Evolutionary conservation across 2,888 invertebrate genomes (phyloP), one percentile per base, ranked within the genome.

Genomic region (Panopea generosa): DNA sequence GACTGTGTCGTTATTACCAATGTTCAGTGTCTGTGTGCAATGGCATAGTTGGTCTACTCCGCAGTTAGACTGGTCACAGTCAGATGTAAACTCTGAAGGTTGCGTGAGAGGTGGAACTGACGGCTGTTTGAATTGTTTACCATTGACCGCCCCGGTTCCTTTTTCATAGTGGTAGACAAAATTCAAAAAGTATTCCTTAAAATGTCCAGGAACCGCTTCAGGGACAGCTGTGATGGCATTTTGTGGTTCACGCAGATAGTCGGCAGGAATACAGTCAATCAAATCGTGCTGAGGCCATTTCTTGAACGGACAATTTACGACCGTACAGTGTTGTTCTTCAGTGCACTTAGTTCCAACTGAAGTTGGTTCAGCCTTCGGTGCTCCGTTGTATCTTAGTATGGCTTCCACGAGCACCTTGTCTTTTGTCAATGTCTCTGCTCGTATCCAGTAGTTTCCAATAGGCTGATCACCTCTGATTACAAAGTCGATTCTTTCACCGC

Each of bases 401-500:
- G 86, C 87, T 29, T 78, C 68, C 9, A 57, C 81, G 11, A 47
- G 59, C 49, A 78, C 62, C 6, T 77, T 67, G 16, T 47, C 70
- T 3, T 29, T 33, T 45, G 82, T 76, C 40, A 88, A 50, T 4
- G 85, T 86, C 57, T 84, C 67, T 6, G 82, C 84, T 4, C 89
- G 59, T 3, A 91, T 80, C 90, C 89, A 90, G 65, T 89, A 90
- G 52, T 86, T 86, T 1, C 59, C 83, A 0, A 75, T 61, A 1
- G 56, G 18, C 43, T 85, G 65, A 53, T 83, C 77, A 4, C 89
- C 83, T 6, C 26, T 57, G 0, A 91, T 47, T 6, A 85, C 70
- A 52, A 91, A 84, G 68, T 90, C 90, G 52, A 78, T 80, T 20
- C 86, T 75, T 68, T 90, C 89, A 0, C 90, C 90, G 6, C 85